Base-by-base conservation (phyloP, 2,113 vertebrate genomes). In the Melierax canorus region DNA sequence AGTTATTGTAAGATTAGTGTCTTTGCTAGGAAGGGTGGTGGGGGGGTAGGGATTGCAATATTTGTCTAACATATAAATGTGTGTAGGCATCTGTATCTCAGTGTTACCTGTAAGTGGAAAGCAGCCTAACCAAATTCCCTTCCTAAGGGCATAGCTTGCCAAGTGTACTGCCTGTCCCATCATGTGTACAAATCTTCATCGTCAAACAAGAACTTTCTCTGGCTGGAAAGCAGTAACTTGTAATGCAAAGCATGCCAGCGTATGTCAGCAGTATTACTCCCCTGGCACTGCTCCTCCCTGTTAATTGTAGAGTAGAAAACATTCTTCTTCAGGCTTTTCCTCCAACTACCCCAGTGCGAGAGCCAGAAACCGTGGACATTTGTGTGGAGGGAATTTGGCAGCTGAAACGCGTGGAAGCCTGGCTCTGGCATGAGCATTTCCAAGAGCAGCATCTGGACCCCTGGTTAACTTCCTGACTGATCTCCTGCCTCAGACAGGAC, bases 381-480 rank as follows among this genome's bases (percentile, higher is more conserved):
- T 94, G 83, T 81, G 78, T 67, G 81, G 90, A 92, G 80, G 51
- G 88, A 97, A 96, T 77, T 96, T 98, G 96, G 96, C 92, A 98
- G 91, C 84, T 91, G 91, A 96, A 91, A 86, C 0, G 34, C 5
- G 9, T 86, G 96, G 95, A 97, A 98, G 96, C 90, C 89, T 95
- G 96, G 84, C 66, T 94, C 86, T 94, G 79, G 84, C 94, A 96
- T 56, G 74, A 96, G 55, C 83, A 92, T 95, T 98, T 97, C 96
- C 95, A 96, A 97, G 94, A 94, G 86, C 73, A 92, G 94, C 96
- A 97, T 98, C 96, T 97, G 93, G 92, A 91, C 91, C 84, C 77
- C 80, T 97, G 94, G 89, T 97, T 97, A 96, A 96, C 84, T 97
- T 97, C 89, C 93, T 97, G 96, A 88, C 79, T 96, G 90, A 96